Base-by-base conservation (phyloP, 2,888 invertebrate species). In the Lepeophtheirus nordmannii region DNA sequence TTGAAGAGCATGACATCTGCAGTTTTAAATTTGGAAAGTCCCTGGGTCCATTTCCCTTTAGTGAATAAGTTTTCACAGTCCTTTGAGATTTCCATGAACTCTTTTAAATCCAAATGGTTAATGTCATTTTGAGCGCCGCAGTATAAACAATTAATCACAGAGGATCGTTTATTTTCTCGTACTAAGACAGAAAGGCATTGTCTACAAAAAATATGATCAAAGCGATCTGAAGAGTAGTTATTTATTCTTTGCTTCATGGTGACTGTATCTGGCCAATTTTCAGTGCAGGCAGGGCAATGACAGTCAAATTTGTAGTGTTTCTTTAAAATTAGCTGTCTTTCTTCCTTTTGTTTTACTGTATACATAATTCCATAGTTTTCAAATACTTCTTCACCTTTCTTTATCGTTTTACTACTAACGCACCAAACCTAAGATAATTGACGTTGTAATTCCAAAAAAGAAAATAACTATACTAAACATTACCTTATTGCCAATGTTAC, bases 301-400 rank as follows among this genome's bases (percentile, higher is more conserved):
- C 63, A 63, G 17, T 14, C 14, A 53, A 63, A 63, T 30, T 63
- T 63, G 63, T 63, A 63, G 38, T 63, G 63, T 22, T 63, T 38
- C 12, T 63, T 56, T 53, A 63, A 17, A 11, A 63, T 63, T 17
- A 22, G 20, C n/a, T 37, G 53, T 14, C 63, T 17, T 37, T 63
- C 63, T 8, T 56, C 38, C 12, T 14, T 10, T 10, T 17, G 8
- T 23, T 63, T 63, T 10, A 37, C 22, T 11, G 63, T 63, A n/a
- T 56, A 56, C 53, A 63, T 63, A 1, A 63, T n/a, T 20, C 63
- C 63, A 56, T 63, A 63, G 38, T 63, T 63, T n/a, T 63, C 63
- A 22, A 17, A 63, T 8, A 63, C 53, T 22, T 63, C 63, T 37
- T 63, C 56, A 10, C 60, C 60, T 60, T 14, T 46, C 53, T 46